A percentile compares a stretch with the other conserved stretches of the same genome.
phyloP scores from a whole-genome alignment of 2,888 invertebrate species.

The Cryptocheilus praepositus region DNA sequence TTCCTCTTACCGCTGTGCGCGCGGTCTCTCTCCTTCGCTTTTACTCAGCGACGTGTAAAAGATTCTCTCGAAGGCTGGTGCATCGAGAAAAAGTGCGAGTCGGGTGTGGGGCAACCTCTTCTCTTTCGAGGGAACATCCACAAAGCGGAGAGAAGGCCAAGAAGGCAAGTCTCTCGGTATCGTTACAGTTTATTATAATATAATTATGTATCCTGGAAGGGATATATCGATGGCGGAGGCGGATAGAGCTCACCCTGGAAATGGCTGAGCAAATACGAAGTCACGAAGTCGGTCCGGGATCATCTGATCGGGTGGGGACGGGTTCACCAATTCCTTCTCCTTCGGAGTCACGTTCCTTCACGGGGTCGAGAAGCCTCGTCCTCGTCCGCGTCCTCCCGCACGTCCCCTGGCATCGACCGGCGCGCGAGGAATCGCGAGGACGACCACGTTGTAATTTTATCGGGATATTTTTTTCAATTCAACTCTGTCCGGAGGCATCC shows the following conservation, averaged over 20 bases:
- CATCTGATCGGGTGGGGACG: conserved; percentile 56
- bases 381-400: conserved; percentile 16
- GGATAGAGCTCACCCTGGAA: conserved; percentile 50
- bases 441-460: conserved; percentile 7
- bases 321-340: conserved; percentile 62
- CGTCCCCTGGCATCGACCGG: conserved; percentile 20
- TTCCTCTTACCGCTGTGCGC: too few species aligned
- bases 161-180: conserved; percentile 54
- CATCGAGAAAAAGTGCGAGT: conserved; percentile 5
- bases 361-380: conserved; percentile 20
- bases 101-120: neutral
- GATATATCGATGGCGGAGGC: conserved; percentile 63
- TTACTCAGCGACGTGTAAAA: conserved; percentile 9
- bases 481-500: neutral
- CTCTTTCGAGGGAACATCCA: conserved; percentile 1
- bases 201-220: conserved; percentile 72
- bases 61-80: conserved; percentile 6
- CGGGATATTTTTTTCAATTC: too few species aligned
- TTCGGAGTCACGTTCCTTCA: conserved; percentile 51
- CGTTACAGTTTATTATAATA: conserved; percentile 74
- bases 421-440: conserved; percentile 56
- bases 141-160: conserved; percentile 40
- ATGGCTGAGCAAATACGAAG: conserved; percentile 73
- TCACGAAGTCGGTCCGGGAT: conserved; percentile 70
- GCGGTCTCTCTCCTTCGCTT: conserved; percentile 9